Evolutionary conservation across 2,113 vertebrate genomes (phyloP), one percentile per base, ranked within the genome.

Genomic region (Silurus asotus): DNA sequence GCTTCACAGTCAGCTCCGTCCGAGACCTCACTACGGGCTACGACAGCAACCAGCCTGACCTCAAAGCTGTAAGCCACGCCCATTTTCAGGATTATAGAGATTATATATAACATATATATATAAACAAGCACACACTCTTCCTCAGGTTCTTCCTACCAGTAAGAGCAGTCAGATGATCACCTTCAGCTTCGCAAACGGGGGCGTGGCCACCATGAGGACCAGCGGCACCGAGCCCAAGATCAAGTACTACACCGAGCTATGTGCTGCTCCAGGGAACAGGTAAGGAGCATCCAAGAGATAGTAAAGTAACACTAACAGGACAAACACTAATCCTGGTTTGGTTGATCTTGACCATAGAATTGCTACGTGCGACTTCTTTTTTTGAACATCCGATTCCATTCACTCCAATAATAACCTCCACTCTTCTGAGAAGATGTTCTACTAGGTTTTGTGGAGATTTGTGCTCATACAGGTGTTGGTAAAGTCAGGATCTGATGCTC

Each of bases 131-230:
- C 28, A 37, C 28, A 37, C 28, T 84, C 83, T 87, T n/a, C 89
- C 11, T n/a, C 90, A 99, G 98, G 91, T 98, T 84, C 97, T 99
- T 87, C 97, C 98, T 13, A 96, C 95, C 11, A 99, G 97, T 92
- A 95, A 94, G 89, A 98, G 96, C 91, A 99, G 97, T 93, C 97
- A 99, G 91, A 99, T 99, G 98, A 98, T 99, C 91, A 99, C 98
- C 0, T 99, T 99, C 82, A 97, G 93, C 28, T 99, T 99, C 90
- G 94, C 94, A 14, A 99, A 99, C 2, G 97, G 97, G 49, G 96
- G 98, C 0, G 96, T 99, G 89, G 97, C 98, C 86, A 99, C 98
- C 65, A 96, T 99, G 94, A 94, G 98, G 90, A 99, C 98, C 91
- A 99, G 97, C 0, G 98, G 98, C 56, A 99, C 98, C 0, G 98